Percentiles rank a stretch among this genome's conserved stretches.
phyloP scores from a whole-genome alignment of 2,888 invertebrate species.

The Timema cristinae region DNA sequence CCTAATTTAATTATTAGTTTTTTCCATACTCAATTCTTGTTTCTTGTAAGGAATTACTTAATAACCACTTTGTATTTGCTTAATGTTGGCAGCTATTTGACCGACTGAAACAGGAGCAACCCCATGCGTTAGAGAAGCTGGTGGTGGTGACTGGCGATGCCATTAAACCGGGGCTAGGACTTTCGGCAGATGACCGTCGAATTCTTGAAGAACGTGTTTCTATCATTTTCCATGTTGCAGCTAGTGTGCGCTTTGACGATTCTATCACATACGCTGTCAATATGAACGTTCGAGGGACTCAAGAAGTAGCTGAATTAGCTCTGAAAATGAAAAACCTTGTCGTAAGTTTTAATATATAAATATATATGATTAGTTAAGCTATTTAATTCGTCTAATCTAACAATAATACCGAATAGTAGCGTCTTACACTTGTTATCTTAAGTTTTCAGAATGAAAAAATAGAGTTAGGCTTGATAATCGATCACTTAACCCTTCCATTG shows the following conservation, averaged over 20 bases:
- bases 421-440: no score
- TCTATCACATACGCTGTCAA: conserved; percentile 60
- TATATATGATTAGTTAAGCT: not conserved
- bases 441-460: no score
- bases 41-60: no score
- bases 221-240: conserved; percentile 73
- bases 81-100: conserved; percentile 55
- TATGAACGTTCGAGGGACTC: conserved; percentile 62
- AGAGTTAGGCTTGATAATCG: no score
- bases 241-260: conserved; percentile 74
- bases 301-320: conserved; percentile 59
- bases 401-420: no score
- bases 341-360: conserved; percentile 40
- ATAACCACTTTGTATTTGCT: not conserved
- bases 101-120: conserved; percentile 52
- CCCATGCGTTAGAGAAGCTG: conserved; percentile 57
- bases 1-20: no score
- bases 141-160: conserved; percentile 62
- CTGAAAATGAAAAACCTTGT: conserved; percentile 51
- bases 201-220: conserved; percentile 56
- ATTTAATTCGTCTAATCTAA: not conserved
- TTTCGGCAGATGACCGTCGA: conserved; percentile 50
- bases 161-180: conserved; percentile 53
- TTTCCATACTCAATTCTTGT: no score
- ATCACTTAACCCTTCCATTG: no score